Evolutionary conservation across 2,888 invertebrate species (phyloP), one percentile per base, ranked within the genome.

Genomic region (Drosophila siamana): DNA sequence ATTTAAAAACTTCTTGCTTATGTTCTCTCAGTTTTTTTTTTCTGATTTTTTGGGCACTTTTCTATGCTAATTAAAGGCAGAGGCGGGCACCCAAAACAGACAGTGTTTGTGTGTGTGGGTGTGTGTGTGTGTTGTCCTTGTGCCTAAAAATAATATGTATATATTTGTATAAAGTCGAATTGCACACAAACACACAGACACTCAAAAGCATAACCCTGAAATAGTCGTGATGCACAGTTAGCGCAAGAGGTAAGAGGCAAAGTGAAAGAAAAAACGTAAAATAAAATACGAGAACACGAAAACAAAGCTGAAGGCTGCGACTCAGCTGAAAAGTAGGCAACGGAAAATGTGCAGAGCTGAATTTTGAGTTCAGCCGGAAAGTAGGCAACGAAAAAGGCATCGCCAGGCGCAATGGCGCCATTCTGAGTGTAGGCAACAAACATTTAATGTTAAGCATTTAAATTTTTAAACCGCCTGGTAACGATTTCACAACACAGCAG

Each of bases 191-290:
- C n/a, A n/a, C n/a, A n/a, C n/a, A n/a, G n/a, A n/a, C n/a, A n/a
- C n/a, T n/a, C n/a, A n/a, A 74, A 74, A 71, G 68, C 71, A 63
- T 74, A 74, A 74, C 74, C 74, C 74, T 74, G 74, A 74, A 74
- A 74, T 55, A 47, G 46, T 56, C 40, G 43, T 22, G 33, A 8
- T 28, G 28, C 19, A 19, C 19, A 19, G n/a, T n/a, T n/a, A n/a
- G n/a, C 19, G 3, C 28, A 28, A 9, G 8, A 0, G 0, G 28
- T 9, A 28, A 28, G 26, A 43, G 41, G 43, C 30, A 15, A 15
- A 41, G 19, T 19, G 19, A 19, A 19, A 19, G 19, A 19, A 19
- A 19, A 19, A 19, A 19, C 19, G 2, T 19, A 19, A 19, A 19
- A 19, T 19, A 40, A 51, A 26, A 64, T 54, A 43, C 24, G 46